phyloP scores from a whole-genome alignment of 2,888 invertebrate genomes.

The Drosophila pseudotakahashii region DNA sequence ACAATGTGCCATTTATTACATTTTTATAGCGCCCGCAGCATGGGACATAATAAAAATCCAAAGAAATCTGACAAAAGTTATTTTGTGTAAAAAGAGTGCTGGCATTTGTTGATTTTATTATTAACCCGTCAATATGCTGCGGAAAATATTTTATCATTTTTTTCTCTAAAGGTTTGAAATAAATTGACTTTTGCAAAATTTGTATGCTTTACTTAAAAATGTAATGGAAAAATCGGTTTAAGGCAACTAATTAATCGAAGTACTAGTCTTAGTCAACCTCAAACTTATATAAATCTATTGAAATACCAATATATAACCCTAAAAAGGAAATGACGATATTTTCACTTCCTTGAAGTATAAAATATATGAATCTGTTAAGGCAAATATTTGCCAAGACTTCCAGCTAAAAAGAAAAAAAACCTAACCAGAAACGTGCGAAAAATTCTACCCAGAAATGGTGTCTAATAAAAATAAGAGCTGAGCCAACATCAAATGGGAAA shows the following conservation, averaged over 20 bases:
- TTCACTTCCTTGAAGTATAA: background rate
- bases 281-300: too few relatives aligned
- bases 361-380: slow-evolving; percentile 40
- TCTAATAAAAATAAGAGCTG: slow-evolving; percentile 54
- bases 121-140: background rate
- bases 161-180: background rate
- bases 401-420: slow-evolving; percentile 12
- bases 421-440: slow-evolving; percentile 24
- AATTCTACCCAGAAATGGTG: slow-evolving; percentile 17
- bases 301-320: too few relatives aligned
- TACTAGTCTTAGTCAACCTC: too few relatives aligned
- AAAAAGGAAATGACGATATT: background rate
- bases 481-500: slow-evolving; percentile 57
- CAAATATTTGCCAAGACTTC: slow-evolving; percentile 51
- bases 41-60: slow-evolving; percentile 29
- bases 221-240: too few relatives aligned
- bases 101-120: background rate
- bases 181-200: background rate
- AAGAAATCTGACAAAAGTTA: slow-evolving; percentile 28
- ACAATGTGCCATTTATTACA: slow-evolving; percentile 61
- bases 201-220: too few relatives aligned
- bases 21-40: slow-evolving; percentile 56
- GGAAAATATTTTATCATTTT: slow-evolving; percentile 12
- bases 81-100: background rate
- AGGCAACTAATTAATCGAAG: too few relatives aligned